Conservation (phyloP, 2,113 vertebrate genomes). For the Uropsilus gracilis region DNA sequence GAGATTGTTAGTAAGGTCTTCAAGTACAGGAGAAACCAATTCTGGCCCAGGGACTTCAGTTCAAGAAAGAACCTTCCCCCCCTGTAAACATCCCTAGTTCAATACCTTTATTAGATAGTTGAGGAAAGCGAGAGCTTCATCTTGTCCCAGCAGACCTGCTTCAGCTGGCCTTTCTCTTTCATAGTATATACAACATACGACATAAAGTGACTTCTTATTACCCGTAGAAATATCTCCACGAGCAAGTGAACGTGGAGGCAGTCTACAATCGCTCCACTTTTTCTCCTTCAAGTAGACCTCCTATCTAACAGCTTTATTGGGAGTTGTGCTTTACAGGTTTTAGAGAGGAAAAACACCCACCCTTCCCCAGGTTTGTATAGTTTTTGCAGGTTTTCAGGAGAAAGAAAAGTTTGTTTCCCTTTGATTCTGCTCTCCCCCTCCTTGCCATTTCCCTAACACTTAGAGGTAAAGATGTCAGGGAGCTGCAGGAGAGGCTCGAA, state of each 20-base stretch:
- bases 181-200: not conserved
- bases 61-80: not conserved
- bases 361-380: not conserved
- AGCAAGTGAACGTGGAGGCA: not conserved
- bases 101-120: conserved; percentile 50
- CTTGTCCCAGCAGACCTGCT: not conserved
- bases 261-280: not conserved
- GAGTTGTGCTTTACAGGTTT: not conserved
- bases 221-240: not conserved
- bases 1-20: not conserved
- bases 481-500: no score
- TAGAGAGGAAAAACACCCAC: not conserved
- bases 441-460: not conserved
- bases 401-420: not conserved
- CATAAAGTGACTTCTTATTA: conserved; percentile 10
- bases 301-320: not conserved
- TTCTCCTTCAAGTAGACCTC: not conserved
- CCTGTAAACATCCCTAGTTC: not conserved
- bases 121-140: not conserved
- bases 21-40: not conserved
- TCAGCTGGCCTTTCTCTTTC: not conserved
- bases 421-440: not conserved
- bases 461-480: not conserved
- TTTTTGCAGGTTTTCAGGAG: not conserved
- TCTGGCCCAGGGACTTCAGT: not conserved